Evolutionary conservation across 2,797 vertebrate genomes (phyloP), one percentile per base, ranked within the genome.

Genomic region (Pristis pectinata): DNA sequence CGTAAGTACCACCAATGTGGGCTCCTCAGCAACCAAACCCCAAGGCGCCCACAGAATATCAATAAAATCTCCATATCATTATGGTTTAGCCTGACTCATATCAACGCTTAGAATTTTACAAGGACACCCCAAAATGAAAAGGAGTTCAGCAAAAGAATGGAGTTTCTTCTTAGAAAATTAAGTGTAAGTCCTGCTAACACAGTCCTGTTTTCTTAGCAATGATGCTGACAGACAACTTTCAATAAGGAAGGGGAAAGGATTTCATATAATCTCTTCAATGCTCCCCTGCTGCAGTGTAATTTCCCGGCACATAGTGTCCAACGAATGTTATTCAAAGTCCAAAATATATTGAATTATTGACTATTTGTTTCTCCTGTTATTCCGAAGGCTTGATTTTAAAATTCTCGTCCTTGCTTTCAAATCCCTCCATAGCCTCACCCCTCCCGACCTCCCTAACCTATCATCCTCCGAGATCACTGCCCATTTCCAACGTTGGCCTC

Each of bases 11-110:
- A 94, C 96, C 95, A 95, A 76, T 76, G 70, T 94, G 92, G 44
- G 15, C 27, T 76, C 95, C 82, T 95, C 96, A 96, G 96, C 95
- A 95, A 77, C 92, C 92, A 94, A 94, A 30, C 9, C 22, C 92
- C 91, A 94, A 30, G 0, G 11, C 1, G 0, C 0, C 0, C n/a
- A 30, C 59, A 0, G 8, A 10, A n/a, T 30, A 79, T 94, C 67
- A 37, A 72, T 30, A 87, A 72, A 2, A 95, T 83, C 89, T 19
- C 49, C 0, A 1, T 30, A n/a, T 67, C 80, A 44, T 95, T 95
- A 95, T 94, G 93, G 56, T 56, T 41, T 2, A 19, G 95, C 95
- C 95, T 95, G 94, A 94, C 95, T 95, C 95, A 93, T 49, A 91
- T 95, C 91, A 70, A 70, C 0, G 49, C 94, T 49, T 4, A 44